These are phyloP conservation scores for Calyptomena viridis DNA, from an alignment of 2,113 vertebrate genomes.

Conservation along the genomic window DNA sequence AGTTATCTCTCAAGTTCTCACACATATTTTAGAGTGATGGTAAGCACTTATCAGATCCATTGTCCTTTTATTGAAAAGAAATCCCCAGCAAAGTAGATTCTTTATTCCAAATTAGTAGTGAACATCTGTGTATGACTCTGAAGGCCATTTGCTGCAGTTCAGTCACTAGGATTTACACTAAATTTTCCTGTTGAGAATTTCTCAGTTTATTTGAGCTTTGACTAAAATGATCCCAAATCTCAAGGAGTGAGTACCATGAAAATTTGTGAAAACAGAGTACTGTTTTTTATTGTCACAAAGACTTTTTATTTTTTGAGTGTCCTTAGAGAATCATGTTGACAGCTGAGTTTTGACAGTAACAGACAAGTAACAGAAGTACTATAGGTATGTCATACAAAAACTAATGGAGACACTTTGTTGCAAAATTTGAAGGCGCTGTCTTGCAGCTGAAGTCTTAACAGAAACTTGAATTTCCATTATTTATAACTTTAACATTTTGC, in stretches of 20 bases:
- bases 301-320: constrained; percentile 29
- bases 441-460: not conserved
- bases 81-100: not conserved
- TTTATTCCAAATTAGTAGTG: not conserved
- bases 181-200: not conserved
- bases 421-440: constrained; percentile 38
- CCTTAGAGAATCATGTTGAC: not conserved
- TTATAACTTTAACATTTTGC: not conserved
- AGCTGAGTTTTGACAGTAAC: constrained; percentile 22
- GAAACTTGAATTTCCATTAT: not conserved
- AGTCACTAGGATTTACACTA: not conserved
- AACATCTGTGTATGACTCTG: not conserved
- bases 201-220: not conserved
- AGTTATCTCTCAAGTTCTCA: not conserved
- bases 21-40: not conserved
- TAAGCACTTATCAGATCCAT: not conserved
- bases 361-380: constrained; percentile 37
- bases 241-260: not conserved
- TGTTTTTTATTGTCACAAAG: constrained; percentile 52
- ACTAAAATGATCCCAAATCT: constrained; percentile 3
- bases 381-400: constrained; percentile 9
- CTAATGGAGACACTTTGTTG: not conserved
- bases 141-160: not conserved
- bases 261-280: constrained; percentile 49
- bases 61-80: not conserved